Percentiles rank a stretch among this genome's conserved stretches.
These are phyloP conservation scores for Chelon auratus DNA, from an alignment of 2,797 vertebrate species.

Conservation along the genomic window DNA sequence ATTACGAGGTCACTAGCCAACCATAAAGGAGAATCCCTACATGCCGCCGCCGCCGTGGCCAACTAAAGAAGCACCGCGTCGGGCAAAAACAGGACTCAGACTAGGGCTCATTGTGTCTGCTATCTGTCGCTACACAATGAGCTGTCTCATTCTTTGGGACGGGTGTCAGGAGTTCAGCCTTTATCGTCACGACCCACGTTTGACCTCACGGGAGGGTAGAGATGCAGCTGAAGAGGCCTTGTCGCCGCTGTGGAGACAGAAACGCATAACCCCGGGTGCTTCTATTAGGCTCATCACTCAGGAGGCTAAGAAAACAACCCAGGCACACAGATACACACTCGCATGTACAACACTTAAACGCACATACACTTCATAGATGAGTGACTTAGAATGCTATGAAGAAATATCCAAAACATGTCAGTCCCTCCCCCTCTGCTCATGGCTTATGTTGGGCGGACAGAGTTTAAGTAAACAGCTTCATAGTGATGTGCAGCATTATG, in stretches of 20 bases:
- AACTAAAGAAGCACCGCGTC: conserved; percentile 56
- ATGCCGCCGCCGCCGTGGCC: conserved; percentile 37
- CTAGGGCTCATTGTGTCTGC: conserved; percentile 73
- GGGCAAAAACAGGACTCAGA: conserved; percentile 58
- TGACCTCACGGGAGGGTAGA: conserved; percentile 74
- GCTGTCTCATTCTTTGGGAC: conserved; percentile 69
- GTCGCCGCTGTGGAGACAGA: conserved; percentile 46
- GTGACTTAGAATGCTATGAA: conserved; percentile 16
- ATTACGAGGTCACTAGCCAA: conserved; percentile 69
- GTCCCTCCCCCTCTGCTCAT: conserved; percentile 1
- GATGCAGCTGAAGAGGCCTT: conserved; percentile 70
- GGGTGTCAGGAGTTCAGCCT: conserved; percentile 81
- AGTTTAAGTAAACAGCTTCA: conserved; percentile 59
- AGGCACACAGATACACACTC: conserved; percentile 12
- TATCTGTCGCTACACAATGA: conserved; percentile 79
- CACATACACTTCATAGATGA: conserved; percentile 31
- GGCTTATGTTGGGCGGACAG: conserved; percentile 34
- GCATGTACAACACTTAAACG: conserved; percentile 8
- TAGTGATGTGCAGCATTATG: conserved; percentile 20
- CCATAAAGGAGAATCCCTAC: conserved; percentile 65
- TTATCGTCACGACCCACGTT: conserved; percentile 72
- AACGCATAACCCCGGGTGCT: conserved; percentile 52
- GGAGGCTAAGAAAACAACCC: conserved; percentile 50
- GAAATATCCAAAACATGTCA: conserved; percentile 44
- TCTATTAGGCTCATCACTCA: conserved; percentile 61